phyloP scores from a whole-genome alignment of 2,888 invertebrate species.

The Leptopterna dolabrata region DNA sequence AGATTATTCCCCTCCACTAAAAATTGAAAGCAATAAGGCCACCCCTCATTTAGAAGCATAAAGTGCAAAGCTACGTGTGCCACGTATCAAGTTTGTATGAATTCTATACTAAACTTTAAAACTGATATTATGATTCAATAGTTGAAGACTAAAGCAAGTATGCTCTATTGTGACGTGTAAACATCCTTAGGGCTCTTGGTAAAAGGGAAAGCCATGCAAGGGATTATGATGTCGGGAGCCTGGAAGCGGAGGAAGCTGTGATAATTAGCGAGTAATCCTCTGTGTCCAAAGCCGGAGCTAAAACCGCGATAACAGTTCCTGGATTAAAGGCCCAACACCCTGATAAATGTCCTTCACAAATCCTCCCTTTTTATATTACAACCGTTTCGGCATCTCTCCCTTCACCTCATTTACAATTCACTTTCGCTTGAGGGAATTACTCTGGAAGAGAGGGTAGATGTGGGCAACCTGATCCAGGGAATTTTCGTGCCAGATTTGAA shows the following conservation, averaged over 20 bases:
- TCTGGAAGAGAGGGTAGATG: not conserved
- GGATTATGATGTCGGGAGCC: constrained; percentile 28
- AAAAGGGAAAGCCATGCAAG: not conserved
- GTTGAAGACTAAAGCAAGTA: not conserved
- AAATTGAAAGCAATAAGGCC: too few species aligned
- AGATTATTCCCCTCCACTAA: too few species aligned
- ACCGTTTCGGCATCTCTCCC: constrained; percentile 8
- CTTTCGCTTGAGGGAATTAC: constrained; percentile 42
- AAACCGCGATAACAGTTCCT: constrained; percentile 52
- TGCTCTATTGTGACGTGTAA: not conserved
- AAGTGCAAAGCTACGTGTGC: too few species aligned
- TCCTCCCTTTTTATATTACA: constrained; percentile 52
- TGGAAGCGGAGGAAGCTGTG: not conserved
- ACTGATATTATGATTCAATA: not conserved
- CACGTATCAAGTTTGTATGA: too few species aligned
- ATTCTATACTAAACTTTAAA: not conserved
- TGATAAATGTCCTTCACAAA: constrained; percentile 52
- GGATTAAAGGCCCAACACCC: constrained; percentile 55
- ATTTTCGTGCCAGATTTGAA: not conserved
- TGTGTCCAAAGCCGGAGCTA: constrained; percentile 46
- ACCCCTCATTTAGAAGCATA: too few species aligned
- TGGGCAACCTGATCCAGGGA: constrained; percentile 28
- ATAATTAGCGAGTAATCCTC: constrained; percentile 46
- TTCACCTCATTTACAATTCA: constrained; percentile 45
- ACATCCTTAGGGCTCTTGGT: not conserved